Conservation (phyloP, 2,888 invertebrate species). For the Danaus chrysippus region DNA sequence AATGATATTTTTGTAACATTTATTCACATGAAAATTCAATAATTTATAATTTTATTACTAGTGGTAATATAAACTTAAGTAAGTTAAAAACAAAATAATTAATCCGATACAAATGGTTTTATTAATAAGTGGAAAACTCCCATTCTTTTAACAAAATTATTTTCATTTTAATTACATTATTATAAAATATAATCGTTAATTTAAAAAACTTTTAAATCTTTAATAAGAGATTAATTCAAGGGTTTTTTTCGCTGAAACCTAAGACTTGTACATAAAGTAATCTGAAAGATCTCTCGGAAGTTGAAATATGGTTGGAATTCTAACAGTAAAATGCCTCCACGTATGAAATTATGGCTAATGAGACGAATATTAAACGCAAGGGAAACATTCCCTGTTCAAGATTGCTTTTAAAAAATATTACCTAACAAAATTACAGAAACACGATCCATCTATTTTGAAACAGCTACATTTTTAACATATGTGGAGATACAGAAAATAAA, state of each 20-base stretch:
- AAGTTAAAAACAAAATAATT: neutral
- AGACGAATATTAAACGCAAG: conserved; percentile 62
- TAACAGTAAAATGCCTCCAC: conserved; percentile 58
- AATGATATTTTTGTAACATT: neutral
- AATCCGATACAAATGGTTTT: neutral
- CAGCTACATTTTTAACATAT: no score
- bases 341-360: conserved; percentile 65
- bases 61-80: no score
- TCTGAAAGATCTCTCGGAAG: conserved; percentile 58
- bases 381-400: conserved; percentile 37
- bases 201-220: no score
- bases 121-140: neutral
- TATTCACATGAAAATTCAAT: neutral
- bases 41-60: no score
- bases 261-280: conserved; percentile 40
- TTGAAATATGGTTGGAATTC: conserved; percentile 67
- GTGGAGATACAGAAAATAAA: no score
- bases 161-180: no score
- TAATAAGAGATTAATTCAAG: neutral
- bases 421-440: conserved; percentile 10
- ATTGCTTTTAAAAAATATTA: conserved; percentile 20
- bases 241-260: conserved; percentile 29
- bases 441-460: neutral
- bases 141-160: no score
- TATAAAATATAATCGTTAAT: no score